Conservation (phyloP, 2,113 vertebrate species). For the Alces alces region DNA sequence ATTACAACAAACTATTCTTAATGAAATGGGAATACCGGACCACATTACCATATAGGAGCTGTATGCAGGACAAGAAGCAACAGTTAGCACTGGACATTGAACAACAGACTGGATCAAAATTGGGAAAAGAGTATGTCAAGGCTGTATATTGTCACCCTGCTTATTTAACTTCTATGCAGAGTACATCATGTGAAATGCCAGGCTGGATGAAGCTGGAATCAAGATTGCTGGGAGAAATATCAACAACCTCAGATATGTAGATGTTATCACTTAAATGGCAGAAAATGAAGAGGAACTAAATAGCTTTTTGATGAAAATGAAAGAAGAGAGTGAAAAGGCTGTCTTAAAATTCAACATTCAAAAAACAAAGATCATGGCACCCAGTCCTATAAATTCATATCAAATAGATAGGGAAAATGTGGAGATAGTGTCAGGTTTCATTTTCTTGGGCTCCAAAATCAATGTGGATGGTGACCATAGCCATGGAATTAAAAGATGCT, state of each 20-base stretch:
- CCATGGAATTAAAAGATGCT: background rate
- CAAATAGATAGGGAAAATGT: background rate
- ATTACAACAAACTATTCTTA: background rate
- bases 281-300: background rate
- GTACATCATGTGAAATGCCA: background rate
- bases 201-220: background rate
- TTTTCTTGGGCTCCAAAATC: background rate
- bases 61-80: background rate
- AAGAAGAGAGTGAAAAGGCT: background rate
- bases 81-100: background rate
- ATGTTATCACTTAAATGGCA: background rate
- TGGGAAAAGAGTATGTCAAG: background rate
- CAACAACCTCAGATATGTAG: background rate
- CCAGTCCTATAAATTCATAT: background rate
- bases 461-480: rapidly evolving
- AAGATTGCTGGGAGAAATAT: background rate
- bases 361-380: background rate
- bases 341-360: background rate
- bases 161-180: background rate
- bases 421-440: background rate
- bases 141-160: background rate
- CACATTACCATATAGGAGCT: background rate
- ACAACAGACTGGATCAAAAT: background rate
- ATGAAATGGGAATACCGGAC: background rate
- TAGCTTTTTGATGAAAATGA: background rate